Evolutionary conservation across 2,797 vertebrate species (phyloP), one percentile per base, ranked within the genome.

Genomic region (Acanthurus leucopareius): DNA sequence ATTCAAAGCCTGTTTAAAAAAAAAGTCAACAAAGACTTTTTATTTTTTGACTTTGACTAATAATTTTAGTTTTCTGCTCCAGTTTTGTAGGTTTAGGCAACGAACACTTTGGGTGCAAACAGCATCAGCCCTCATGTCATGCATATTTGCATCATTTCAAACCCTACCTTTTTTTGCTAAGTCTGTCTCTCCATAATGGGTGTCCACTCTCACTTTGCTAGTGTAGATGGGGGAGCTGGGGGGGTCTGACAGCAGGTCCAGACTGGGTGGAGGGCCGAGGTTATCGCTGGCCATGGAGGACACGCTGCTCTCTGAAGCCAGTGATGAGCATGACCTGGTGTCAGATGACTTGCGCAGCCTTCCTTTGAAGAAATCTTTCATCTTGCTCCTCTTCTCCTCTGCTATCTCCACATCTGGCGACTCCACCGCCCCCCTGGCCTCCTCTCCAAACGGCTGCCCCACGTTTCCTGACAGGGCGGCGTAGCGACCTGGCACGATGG

Each of bases 301-400:
- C 84, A 96, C 7, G 56, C 97, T 99, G 88, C 97, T 97, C 87
- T 98, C 97, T 0, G 98, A 99, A 0, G 97, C 97, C 91, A 99
- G 90, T 0, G 98, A 99, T 0, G 97, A 97, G 90, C 94, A 98
- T 19, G 97, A 99, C 58, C 94, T 96, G 0, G 96, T 97, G 85
- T 99, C 94, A 0, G 97, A 97, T 0, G 96, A 97, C 89, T 97
- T 97, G 38, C 95, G 94, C 60, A 99, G 92, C 67, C 94, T 97
- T 68, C 92, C 95, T 79, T 96, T 97, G 90, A 99, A 98, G 90
- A 98, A 97, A 49, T 97, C 96, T 77, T 97, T 98, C 80, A 96
- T 83, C 84, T 97, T 98, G 91, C 95, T 96, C 89, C 94, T 96
- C 91, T 95, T 97, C 87, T 96, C 95, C 51, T 95, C 94, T 0